phyloP scores from a whole-genome alignment of 1,140 invertebrate species.

The Drosophila sturtevanti region DNA sequence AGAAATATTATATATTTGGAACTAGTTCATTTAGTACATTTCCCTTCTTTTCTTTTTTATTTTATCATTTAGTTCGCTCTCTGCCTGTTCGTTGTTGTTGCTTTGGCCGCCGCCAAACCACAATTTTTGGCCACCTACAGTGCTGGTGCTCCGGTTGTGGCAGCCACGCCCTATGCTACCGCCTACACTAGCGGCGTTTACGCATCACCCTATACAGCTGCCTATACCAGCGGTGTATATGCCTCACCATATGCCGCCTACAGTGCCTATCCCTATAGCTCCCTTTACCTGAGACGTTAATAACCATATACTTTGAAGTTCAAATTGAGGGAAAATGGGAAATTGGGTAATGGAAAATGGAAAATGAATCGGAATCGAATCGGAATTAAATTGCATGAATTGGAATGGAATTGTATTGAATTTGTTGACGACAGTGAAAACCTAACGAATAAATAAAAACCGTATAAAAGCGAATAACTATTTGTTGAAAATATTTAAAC shows the following conservation, averaged over 20 bases:
- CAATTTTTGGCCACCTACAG: constrained; percentile 67
- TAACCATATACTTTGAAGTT: background rate
- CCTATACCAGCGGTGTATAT: constrained; percentile 45
- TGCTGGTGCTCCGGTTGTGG: constrained; percentile 52
- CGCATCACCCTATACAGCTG: constrained; percentile 61
- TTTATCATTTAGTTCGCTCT: constrained; percentile 59
- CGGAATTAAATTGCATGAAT: background rate
- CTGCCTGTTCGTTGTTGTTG: constrained; percentile 70
- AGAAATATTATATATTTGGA: constrained; percentile 14
- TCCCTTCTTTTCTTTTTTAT: background rate
- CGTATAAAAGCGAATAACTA: constrained; percentile 41
- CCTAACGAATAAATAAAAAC: constrained; percentile 55
- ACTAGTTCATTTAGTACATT: background rate
- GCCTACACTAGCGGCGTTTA: constrained; percentile 67
- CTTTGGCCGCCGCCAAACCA: constrained; percentile 71
- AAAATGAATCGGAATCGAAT: background rate
- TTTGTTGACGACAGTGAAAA: constrained; percentile 27
- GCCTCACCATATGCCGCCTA: constrained; percentile 51
- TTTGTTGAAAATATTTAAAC: constrained; percentile 36
- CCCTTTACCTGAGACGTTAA: constrained; percentile 63
- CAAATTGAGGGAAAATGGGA: background rate
- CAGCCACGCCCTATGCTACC: constrained; percentile 64
- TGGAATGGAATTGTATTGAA: constrained; percentile 36
- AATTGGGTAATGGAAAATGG: background rate
- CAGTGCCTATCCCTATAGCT: constrained; percentile 69